Conservation (phyloP, 2,113 vertebrate genomes). For the Catharus bicknelli region DNA sequence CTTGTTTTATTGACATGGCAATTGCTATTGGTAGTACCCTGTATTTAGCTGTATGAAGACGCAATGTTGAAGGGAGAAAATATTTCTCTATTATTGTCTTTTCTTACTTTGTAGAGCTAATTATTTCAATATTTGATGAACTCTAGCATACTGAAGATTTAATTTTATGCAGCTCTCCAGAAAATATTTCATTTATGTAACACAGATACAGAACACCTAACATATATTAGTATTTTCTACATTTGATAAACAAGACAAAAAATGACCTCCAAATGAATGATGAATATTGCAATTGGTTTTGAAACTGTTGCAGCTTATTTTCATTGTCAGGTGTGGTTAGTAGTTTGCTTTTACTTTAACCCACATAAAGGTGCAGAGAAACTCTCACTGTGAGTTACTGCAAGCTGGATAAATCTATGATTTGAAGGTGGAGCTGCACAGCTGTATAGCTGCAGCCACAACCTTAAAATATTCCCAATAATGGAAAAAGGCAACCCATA, state of each 20-base stretch:
- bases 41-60: not conserved
- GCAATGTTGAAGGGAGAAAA: not conserved
- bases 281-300: not conserved
- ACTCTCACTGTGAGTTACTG: not conserved
- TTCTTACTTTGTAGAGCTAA: not conserved
- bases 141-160: not conserved
- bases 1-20: not conserved
- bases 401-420: not conserved
- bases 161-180: not conserved
- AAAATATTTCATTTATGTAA: not conserved
- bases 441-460: not conserved
- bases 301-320: not conserved
- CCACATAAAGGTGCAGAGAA: not conserved
- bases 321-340: fast-evolving
- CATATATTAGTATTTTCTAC: fast-evolving
- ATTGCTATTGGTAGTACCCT: not conserved
- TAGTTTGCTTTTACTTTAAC: not conserved
- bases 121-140: not conserved
- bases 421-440: not conserved
- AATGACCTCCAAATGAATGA: not conserved
- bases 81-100: not conserved
- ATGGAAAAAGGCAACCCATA: not conserved
- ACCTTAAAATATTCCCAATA: not conserved
- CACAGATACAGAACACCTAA: not conserved
- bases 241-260: not conserved